Evolutionary conservation across 2,888 invertebrate genomes (phyloP).

Genomic region (Mechanitis messenoides): DNA sequence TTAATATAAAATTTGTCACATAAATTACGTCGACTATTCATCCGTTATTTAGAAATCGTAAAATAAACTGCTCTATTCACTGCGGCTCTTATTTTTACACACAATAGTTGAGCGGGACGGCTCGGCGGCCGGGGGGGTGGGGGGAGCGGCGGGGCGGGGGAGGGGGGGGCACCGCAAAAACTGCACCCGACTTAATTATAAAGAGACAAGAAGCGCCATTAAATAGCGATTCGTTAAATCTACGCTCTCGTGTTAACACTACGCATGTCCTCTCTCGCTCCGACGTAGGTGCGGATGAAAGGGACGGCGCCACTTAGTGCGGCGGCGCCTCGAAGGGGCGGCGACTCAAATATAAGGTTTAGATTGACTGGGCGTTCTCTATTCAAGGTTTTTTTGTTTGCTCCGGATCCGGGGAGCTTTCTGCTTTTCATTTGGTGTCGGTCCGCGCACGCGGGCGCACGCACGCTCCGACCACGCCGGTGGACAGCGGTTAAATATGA

Average conservation of each 20-base stretch:
- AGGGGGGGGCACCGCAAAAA: conserved; percentile 63
- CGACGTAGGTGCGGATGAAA: conserved; percentile 29
- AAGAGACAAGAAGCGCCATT: conserved; percentile 77
- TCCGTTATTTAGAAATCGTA: conserved; percentile 47
- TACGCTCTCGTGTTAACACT: conserved; percentile 73
- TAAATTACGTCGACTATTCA: conserved; percentile 60
- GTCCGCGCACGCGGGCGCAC: conserved; percentile 55
- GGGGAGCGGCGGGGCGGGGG: conserved; percentile 32
- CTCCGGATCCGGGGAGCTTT: conserved; percentile 41
- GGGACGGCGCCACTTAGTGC: conserved; percentile 41
- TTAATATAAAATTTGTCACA: conserved; percentile 72
- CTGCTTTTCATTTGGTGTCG: conserved; percentile 70
- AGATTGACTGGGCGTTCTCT: conserved; percentile 76
- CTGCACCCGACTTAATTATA: conserved; percentile 77
- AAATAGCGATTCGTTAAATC: conserved; percentile 77
- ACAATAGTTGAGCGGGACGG: conserved; percentile 55
- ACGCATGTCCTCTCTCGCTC: conserved; percentile 50
- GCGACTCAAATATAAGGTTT: conserved; percentile 69
- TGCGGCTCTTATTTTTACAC: conserved; percentile 47
- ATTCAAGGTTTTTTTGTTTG: conserved; percentile 68
- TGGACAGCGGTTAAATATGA: conserved; percentile 9
- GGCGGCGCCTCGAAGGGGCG: conserved; percentile 85
- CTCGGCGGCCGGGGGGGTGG: conserved; percentile 29
- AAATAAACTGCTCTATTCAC: conserved; percentile 48
- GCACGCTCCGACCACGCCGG: conserved; percentile 25